Evolutionary conservation across 2,113 vertebrate species (phyloP), one percentile per base, ranked within the genome.

Genomic region (Ammodytes dubius): DNA sequence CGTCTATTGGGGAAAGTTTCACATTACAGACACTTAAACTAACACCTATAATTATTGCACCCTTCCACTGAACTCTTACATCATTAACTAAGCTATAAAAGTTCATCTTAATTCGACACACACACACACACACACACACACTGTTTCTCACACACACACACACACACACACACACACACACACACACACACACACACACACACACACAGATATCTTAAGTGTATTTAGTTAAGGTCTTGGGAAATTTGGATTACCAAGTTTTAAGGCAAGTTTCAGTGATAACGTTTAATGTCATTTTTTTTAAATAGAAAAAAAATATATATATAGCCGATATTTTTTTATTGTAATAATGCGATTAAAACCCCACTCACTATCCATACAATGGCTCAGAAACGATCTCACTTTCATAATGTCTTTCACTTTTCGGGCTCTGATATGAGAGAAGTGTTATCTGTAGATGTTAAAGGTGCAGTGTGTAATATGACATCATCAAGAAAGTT

Each of bases 31-130:
- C 77, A 65, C 67, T 65, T 71, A 47, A 45, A 59, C 63, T 42
- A 65, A 75, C 77, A 65, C 67, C 68, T 71, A 47, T 49, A 59
- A 81, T 67, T 54, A 70, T 89, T 89, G 72, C 83, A 78, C 40
- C 13, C 42, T 70, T 74, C 58, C 70, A 74, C 2, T 84, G 50
- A 79, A 67, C 73, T 85, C 3, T 90, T 89, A 14, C 85, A 76
- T 87, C 88, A 91, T 63, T 27, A 5, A n/a, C 50, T 71, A 47
- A 9, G 17, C 52, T 50, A 19, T 27, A 27, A 27, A 27, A 27
- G 27, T 27, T 27, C 27, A 27, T 27, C 27, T 27, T 27, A 27
- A 27, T 27, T 27, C 27, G 27, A 27, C 27, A 27, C 27, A 27
- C 27, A 27, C 27, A 27, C 27, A 27, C 27, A 27, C 27, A 27